These are phyloP conservation scores for Amyelois transitella DNA, from an alignment of 1,140 invertebrate genomes.

Conservation along the genomic window DNA sequence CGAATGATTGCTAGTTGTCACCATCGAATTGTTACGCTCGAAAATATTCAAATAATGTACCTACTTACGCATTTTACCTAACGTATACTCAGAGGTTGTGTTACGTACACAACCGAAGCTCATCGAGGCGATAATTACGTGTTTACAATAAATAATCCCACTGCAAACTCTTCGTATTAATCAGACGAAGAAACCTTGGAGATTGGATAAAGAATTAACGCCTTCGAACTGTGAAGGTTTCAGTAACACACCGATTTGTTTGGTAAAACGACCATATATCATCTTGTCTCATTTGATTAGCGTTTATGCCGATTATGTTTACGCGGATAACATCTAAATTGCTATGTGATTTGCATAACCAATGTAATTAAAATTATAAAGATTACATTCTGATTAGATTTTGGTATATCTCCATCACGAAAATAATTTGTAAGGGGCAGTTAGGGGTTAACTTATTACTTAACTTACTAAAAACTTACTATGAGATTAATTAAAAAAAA, in stretches of 20 bases:
- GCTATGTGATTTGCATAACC: background rate
- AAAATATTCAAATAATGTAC: too few species aligned
- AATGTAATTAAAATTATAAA: background rate
- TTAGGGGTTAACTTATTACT: background rate
- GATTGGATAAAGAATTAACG: constrained; percentile 49
- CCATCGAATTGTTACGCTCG: too few species aligned
- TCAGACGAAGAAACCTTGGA: constrained; percentile 35
- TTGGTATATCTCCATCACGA: background rate
- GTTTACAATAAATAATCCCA: constrained; percentile 14
- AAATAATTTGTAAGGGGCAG: background rate
- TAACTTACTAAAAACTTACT: background rate
- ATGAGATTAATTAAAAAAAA: too few species aligned
- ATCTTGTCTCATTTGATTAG: background rate
- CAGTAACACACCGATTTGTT: constrained; percentile 23
- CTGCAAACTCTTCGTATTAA: constrained; percentile 18
- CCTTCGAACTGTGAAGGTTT: constrained; percentile 26
- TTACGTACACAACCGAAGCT: background rate
- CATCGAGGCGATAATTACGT: constrained; percentile 11
- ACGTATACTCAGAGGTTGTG: background rate
- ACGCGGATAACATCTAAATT: background rate
- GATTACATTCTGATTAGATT: background rate
- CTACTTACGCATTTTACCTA: background rate
- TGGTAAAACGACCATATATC: constrained; percentile 7
- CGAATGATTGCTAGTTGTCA: too few species aligned
- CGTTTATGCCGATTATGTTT: background rate